phyloP scores from a whole-genome alignment of 2,888 invertebrate species.

The Pocota personata region DNA sequence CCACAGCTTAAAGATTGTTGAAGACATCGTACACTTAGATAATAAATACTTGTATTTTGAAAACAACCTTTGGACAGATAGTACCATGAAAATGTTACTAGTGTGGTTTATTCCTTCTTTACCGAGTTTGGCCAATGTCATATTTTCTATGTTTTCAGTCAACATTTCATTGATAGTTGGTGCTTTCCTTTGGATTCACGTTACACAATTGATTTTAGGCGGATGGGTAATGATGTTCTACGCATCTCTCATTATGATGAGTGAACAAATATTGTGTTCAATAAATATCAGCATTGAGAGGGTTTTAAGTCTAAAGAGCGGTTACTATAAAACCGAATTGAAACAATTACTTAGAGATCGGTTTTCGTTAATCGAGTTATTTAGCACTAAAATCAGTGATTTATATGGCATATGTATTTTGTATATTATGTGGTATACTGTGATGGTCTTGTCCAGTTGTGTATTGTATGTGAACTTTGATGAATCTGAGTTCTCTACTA shows the following conservation, averaged over 20 bases:
- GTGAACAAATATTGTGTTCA: background rate
- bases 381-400: background rate
- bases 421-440: background rate
- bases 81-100: background rate
- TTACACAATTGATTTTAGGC: background rate
- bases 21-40: background rate
- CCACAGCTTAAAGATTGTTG: background rate
- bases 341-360: constrained; percentile 3
- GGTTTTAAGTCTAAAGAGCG: background rate
- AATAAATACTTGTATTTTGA: background rate
- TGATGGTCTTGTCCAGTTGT: background rate
- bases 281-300: background rate
- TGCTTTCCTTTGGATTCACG: background rate
- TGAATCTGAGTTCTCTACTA: no score
- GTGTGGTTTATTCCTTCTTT: background rate
- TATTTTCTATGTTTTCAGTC: background rate
- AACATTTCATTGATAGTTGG: background rate
- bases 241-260: background rate
- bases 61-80: background rate
- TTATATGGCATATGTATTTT: background rate
- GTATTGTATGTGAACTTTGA: background rate
- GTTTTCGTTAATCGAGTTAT: background rate
- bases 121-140: background rate
- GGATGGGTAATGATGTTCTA: background rate
- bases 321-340: background rate